Percentiles rank a stretch among this genome's conserved stretches.
Evolutionary conservation across 1,140 invertebrate species (phyloP).

Genomic region (Chironomus tepperi): DNA sequence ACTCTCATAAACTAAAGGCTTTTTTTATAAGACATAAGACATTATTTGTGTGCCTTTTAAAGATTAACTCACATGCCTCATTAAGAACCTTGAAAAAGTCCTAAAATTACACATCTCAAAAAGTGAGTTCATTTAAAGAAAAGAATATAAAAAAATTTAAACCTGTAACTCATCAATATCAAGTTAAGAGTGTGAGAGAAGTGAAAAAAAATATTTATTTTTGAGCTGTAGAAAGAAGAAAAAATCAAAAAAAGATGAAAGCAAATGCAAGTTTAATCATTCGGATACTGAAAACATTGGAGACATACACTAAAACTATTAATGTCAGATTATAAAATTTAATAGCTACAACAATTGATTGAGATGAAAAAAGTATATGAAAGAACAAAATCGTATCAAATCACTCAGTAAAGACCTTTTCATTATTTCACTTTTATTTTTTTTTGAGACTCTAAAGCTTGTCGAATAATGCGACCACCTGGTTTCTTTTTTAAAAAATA

Average conservation of each 20-base stretch:
- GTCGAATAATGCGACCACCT: background rate
- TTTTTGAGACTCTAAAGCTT: background rate
- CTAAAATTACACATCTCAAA: background rate
- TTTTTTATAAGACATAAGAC: too few relatives aligned
- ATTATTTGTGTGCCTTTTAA: background rate
- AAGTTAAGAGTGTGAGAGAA: background rate
- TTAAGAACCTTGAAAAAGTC: constrained; percentile 10
- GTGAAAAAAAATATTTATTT: background rate
- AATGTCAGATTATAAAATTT: constrained; percentile 17
- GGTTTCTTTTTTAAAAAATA: background rate
- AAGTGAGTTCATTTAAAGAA: background rate
- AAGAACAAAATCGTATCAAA: background rate
- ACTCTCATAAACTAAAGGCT: too few relatives aligned
- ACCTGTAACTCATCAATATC: constrained; percentile 12
- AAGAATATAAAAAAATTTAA: background rate
- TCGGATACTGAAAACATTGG: constrained; percentile 1
- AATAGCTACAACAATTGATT: constrained; percentile 18
- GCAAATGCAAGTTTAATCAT: constrained; percentile 7
- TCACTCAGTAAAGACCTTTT: background rate
- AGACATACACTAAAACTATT: constrained; percentile 18
- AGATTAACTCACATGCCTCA: background rate
- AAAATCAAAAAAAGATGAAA: too few relatives aligned
- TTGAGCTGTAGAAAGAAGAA: background rate
- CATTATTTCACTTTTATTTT: background rate
- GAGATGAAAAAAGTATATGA: background rate